A percentile compares a stretch with the other conserved stretches of the same genome.
phyloP scores from a whole-genome alignment of 2,113 vertebrate species.

The Crotalus horridus region DNA sequence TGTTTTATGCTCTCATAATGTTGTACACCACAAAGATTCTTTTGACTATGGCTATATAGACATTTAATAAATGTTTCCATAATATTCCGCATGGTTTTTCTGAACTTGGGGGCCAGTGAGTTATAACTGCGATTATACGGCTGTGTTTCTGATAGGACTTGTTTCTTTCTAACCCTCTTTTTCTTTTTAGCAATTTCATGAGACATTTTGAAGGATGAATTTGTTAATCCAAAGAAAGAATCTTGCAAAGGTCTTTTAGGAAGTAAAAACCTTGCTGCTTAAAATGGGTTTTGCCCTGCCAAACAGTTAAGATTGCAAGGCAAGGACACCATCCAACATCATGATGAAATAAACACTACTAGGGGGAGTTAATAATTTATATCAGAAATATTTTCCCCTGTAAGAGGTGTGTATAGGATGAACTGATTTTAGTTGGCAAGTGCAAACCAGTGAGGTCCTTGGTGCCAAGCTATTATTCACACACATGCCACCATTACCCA shows the following conservation, averaged over 20 bases:
- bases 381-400: neutral
- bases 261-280: conserved; percentile 16
- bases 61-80: conserved; percentile 19
- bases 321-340: conserved; percentile 4
- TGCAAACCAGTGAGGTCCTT: neutral
- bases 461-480: neutral
- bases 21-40: neutral
- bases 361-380: neutral
- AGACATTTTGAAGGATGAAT: conserved; percentile 56
- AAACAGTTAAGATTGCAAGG: conserved; percentile 18
- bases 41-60: neutral
- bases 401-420: neutral
- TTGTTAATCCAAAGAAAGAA: conserved; percentile 48
- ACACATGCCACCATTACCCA: neutral
- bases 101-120: neutral
- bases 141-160: conserved; percentile 35
- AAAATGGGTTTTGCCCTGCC: conserved; percentile 14
- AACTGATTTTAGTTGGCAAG: neutral
- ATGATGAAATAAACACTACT: neutral
- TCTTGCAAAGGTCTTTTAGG: conserved; percentile 39
- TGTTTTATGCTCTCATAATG: neutral
- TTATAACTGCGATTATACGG: conserved; percentile 38
- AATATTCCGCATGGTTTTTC: conserved; percentile 52
- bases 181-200: neutral
- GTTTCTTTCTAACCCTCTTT: neutral